Base-by-base conservation (phyloP, 2,888 invertebrate genomes). In the Mimas tiliae region DNA sequence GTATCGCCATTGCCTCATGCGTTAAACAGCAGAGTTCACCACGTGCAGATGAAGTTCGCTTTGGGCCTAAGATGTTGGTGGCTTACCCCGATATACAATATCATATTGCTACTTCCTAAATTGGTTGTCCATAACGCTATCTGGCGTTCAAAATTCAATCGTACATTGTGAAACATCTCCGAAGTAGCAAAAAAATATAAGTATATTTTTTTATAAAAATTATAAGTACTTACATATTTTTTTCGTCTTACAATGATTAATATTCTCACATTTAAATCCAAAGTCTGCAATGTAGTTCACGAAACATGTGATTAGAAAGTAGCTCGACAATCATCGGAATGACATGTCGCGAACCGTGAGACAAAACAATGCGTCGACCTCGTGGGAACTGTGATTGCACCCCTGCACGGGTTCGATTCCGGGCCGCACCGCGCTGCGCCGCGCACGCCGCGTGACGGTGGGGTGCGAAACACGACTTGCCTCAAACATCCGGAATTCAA, bases 361-460 rank as follows among this genome's bases (percentile, higher is more conserved):
- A 90, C 82, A 87, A 84, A 84, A 89, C 88, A 91, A 89, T 85
- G 80, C 77, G 71, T 52, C 74, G 75, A 77, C 74, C 77, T 79
- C 92, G 92, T 93, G 92, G 91, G 92, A 93, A 92, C 78, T 73
- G 87, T 89, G 90, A 89, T 90, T 89, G 85, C 82, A 82, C 86
- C 85, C 89, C 87, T 87, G 81, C 83, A 79, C 82, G 83, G 81
- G 88, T 87, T 88, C 83, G 87, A 83, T 69, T 83, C 87, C 80
- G 82, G 79, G 82, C 80, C 77, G 50, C 82, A 79, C 81, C 79
- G 78, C 78, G 82, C 80, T 76, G 50, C 82, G 79, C 81, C 79
- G 78, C 78, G 75, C 81, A 83, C 81, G 74, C 74, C 73, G 82
- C 86, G 88, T 85, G 82, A 92, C 92, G 91, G 86, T 89, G 83